Percentiles rank a stretch among this genome's conserved stretches.
These are phyloP conservation scores for Uria aalge DNA, from an alignment of 2,113 vertebrate species.

Conservation along the genomic window DNA sequence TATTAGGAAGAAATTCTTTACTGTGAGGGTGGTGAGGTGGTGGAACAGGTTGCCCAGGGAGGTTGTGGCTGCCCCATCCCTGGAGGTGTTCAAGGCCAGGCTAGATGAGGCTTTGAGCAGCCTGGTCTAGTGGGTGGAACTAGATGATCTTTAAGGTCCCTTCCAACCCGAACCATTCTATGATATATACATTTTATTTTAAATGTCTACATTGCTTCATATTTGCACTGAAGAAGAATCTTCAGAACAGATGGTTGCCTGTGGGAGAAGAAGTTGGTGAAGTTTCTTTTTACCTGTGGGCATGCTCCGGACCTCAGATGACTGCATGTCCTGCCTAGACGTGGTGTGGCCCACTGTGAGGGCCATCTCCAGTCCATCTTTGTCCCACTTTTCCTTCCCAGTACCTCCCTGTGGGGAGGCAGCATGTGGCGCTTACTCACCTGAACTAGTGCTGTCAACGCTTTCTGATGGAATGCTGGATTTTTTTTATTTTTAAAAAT, in stretches of 20 bases:
- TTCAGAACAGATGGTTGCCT: not conserved
- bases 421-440: not conserved
- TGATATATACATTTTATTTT: too few relatives aligned
- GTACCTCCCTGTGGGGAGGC: accelerated
- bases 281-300: not conserved
- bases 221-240: not conserved
- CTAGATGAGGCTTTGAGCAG: too few relatives aligned
- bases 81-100: too few relatives aligned
- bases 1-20: too few relatives aligned
- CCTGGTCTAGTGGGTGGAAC: too few relatives aligned
- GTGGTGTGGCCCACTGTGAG: not conserved
- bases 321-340: not conserved
- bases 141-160: too few relatives aligned
- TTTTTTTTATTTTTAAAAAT: not conserved
- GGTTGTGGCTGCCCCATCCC: too few relatives aligned
- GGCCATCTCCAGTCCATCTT: not conserved
- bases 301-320: not conserved
- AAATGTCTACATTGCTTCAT: not conserved
- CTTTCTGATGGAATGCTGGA: not conserved
- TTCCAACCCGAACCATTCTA: too few relatives aligned
- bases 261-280: not conserved
- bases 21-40: too few relatives aligned
- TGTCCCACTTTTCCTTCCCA: not conserved
- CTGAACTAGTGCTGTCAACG: not conserved
- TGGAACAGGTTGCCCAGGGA: too few relatives aligned